These are phyloP conservation scores for Enteromius trimaculatus DNA, from an alignment of 2,797 vertebrate species.

Conservation along the genomic window DNA sequence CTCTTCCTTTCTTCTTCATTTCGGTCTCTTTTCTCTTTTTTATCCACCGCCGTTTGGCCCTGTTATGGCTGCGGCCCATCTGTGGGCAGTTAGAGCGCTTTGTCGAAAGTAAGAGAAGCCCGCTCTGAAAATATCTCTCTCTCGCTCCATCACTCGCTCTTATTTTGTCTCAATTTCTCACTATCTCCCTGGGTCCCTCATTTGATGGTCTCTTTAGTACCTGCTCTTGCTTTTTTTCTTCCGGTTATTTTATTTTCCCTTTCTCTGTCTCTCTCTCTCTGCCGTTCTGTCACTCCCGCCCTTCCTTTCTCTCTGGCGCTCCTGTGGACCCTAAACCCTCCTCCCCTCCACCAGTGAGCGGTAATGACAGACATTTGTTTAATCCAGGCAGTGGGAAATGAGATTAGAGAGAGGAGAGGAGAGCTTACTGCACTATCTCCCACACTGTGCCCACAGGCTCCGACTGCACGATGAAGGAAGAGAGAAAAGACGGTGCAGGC, in stretches of 20 bases:
- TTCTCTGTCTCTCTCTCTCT: slow-evolving; percentile 9
- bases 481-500: slow-evolving; percentile 18
- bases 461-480: slow-evolving; percentile 47
- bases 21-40: slow-evolving; percentile 6
- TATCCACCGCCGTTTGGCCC: background rate
- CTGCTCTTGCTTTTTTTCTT: slow-evolving; percentile 16
- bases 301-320: slow-evolving; percentile 46
- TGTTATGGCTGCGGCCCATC: slow-evolving; percentile 4
- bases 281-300: slow-evolving; percentile 12
- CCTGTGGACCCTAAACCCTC: slow-evolving; percentile 61
- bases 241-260: slow-evolving; percentile 26
- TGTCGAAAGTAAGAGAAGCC: slow-evolving; percentile 14
- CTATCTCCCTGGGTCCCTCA: slow-evolving; percentile 28
- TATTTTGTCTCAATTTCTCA: slow-evolving; percentile 33
- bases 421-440: slow-evolving; percentile 54
- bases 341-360: slow-evolving; percentile 69
- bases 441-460: slow-evolving; percentile 52
- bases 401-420: slow-evolving; percentile 65
- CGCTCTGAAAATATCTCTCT: slow-evolving; percentile 19
- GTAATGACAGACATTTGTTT: slow-evolving; percentile 73
- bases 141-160: slow-evolving; percentile 13
- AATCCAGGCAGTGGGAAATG: slow-evolving; percentile 68
- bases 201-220: slow-evolving; percentile 45
- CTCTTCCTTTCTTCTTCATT: background rate
- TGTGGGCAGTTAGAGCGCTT: slow-evolving; percentile 24